Evolutionary conservation across 2,113 vertebrate species (phyloP).

Genomic region (Osmerus mordax): DNA sequence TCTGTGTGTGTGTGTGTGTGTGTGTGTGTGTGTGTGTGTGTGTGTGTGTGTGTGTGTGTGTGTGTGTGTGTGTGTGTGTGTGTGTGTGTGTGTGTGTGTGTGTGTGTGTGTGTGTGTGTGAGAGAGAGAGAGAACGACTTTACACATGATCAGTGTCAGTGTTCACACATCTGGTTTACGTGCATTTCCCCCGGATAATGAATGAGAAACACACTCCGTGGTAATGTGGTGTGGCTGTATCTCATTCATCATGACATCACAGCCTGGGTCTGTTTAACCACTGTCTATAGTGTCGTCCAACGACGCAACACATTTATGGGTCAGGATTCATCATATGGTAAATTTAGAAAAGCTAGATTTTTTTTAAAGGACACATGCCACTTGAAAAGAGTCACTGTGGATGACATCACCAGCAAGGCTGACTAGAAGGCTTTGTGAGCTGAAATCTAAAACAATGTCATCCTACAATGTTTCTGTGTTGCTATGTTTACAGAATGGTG

Average conservation of each 20-base stretch:
- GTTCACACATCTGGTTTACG: not conserved
- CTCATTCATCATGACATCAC: not conserved
- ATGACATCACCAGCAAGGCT: not conserved
- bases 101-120: too few species aligned
- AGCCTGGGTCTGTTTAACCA: not conserved
- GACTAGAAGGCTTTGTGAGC: not conserved
- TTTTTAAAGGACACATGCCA: not conserved
- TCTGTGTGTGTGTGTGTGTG: not conserved
- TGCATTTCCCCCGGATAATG: not conserved
- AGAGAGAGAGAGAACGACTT: not conserved
- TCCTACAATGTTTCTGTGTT: too few species aligned
- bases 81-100: too few species aligned
- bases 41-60: not conserved
- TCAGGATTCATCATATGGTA: too few species aligned
- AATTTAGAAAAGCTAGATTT: conserved; percentile 1
- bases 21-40: not conserved
- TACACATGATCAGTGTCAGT: too few species aligned
- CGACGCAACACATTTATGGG: not conserved
- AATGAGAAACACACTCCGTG: not conserved
- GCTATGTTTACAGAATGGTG: conserved; percentile 82
- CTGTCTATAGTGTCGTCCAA: not conserved
- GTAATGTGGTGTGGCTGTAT: not conserved
- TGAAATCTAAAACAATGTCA: too few species aligned
- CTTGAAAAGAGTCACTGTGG: not conserved
- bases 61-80: too few species aligned